Conservation (phyloP, 2,113 vertebrate genomes). For the Raja brachyura region DNA sequence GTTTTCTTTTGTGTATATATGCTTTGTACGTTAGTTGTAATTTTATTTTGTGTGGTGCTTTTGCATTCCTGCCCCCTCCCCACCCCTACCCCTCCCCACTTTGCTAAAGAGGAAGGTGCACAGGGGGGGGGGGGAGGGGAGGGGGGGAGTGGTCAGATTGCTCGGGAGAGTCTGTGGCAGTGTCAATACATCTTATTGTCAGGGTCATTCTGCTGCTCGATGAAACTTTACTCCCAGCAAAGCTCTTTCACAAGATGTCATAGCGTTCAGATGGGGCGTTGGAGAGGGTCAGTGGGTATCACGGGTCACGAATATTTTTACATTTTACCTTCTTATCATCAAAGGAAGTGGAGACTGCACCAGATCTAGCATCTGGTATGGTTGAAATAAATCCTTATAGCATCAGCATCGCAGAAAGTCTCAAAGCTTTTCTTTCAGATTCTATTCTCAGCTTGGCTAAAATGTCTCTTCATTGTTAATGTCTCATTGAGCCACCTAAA, state of each 20-base stretch:
- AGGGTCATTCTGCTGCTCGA: not conserved
- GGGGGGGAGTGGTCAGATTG: not conserved
- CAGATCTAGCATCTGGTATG: not conserved
- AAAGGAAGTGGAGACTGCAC: not conserved
- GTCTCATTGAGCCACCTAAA: too few species aligned
- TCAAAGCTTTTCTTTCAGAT: not conserved
- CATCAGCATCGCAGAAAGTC: not conserved
- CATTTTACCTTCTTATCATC: not conserved
- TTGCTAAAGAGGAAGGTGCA: not conserved
- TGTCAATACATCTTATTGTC: slow-evolving; percentile 7
- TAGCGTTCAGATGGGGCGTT: not conserved
- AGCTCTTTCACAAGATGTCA: not conserved
- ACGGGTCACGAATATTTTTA: not conserved
- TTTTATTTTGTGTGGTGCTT: not conserved
- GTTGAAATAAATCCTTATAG: not conserved
- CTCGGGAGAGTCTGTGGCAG: not conserved
- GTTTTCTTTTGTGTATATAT: not conserved
- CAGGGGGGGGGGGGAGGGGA: not conserved
- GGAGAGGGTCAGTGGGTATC: not conserved
- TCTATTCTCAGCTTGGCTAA: not conserved
- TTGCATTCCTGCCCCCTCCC: not conserved
- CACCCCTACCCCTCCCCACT: not conserved
- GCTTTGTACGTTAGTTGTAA: not conserved
- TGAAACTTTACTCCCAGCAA: not conserved
- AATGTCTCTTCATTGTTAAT: not conserved